phyloP scores from a whole-genome alignment of 2,113 vertebrate species.

The Dromiciops gliroides region DNA sequence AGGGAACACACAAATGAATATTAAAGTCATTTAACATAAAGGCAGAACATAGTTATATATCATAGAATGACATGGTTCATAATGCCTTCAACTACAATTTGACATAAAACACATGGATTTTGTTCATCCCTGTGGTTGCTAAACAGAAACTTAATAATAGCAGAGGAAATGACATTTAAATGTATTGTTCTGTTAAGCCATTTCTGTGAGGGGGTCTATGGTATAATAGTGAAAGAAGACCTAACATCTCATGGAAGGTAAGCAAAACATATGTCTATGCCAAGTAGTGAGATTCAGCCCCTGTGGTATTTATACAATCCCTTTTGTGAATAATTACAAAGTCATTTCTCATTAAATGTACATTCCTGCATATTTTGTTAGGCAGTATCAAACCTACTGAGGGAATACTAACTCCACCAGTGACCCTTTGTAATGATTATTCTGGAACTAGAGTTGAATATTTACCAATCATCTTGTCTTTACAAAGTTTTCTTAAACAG shows the following conservation, averaged over 20 bases:
- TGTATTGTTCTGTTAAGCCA: not conserved
- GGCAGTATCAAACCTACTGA: not conserved
- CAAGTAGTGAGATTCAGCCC: not conserved
- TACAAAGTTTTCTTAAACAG: not conserved
- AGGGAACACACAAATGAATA: not conserved
- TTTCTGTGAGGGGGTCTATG: rapidly evolving
- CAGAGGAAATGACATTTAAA: not conserved
- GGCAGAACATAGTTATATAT: not conserved
- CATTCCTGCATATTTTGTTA: not conserved
- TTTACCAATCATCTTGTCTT: not conserved
- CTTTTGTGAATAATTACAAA: not conserved
- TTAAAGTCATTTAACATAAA: not conserved
- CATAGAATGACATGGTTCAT: not conserved
- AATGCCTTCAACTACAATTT: not conserved
- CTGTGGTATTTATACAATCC: not conserved
- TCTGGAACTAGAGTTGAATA: not conserved
- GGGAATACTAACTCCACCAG: not conserved
- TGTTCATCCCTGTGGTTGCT: not conserved
- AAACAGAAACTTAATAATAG: not conserved
- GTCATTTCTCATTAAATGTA: not conserved
- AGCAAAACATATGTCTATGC: not conserved
- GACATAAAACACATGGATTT: not conserved
- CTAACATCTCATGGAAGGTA: not conserved
- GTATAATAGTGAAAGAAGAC: not conserved
- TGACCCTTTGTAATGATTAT: not conserved